Base-by-base conservation (phyloP, 2,888 invertebrate species). In the Pachymerium ferrugineum region DNA sequence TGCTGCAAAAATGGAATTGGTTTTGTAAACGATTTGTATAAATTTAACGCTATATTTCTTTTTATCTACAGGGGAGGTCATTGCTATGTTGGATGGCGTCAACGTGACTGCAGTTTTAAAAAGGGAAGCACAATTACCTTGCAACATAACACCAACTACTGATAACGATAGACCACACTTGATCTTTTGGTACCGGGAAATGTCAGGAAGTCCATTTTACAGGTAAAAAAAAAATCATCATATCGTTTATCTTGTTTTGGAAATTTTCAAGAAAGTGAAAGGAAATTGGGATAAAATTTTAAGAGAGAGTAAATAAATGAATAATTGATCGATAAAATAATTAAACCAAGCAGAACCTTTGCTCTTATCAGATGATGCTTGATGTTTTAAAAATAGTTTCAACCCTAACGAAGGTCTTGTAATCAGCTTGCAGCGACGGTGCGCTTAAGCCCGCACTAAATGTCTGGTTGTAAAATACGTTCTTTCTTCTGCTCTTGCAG, bases 151-250 rank as follows among this genome's bases (percentile, higher is more conserved):
- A 77, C 90, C 92, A 54, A 88, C 88, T 76, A 76, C 77, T 16
- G 86, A 88, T 69, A 89, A 89, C 35, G 94, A 94, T 82, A 89
- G 91, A 74, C 93, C 92, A 30, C 87, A 92, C 14, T 86, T 94
- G 73, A 92, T 94, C 76, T 86, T 94, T 73, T 94, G 94, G 94
- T 94, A 94, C 84, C 87, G 92, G 77, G 93, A 93, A 82, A 93
- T 93, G 81, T 86, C 92, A 76, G 92, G 92, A 78, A 92, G 92
- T 75, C 93, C 94, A 75, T 92, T 94, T 80, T 94, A 93, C 87
- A 94, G 93, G 93, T 93, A 86, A 85, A 19, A n/a, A 14, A 0
- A 16, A 35, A 35, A 35, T 35, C 38, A n/a, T n/a, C n/a, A n/a
- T n/a, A n/a, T n/a, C n/a, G n/a, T n/a, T n/a, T n/a, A n/a, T n/a